Evolutionary conservation across 1,140 invertebrate species (phyloP).

Genomic region (Tetragnatha versicolor): DNA sequence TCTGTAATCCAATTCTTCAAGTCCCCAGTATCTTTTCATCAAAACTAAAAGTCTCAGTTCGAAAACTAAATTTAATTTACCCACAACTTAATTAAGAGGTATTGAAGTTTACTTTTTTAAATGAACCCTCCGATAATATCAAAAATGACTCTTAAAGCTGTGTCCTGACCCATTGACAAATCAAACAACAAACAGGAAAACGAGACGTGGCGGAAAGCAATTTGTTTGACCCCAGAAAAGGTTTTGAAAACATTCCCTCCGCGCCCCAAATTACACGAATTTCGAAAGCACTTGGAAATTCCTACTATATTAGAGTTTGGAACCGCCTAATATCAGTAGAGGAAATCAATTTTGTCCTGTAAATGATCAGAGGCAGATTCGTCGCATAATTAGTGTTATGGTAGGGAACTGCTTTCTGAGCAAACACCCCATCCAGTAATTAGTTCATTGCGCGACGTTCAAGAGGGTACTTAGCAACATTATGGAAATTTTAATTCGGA

Average conservation of each 20-base stretch:
- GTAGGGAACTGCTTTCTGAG: constrained; percentile 14
- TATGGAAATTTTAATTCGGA: constrained; percentile 25
- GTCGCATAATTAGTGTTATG: constrained; percentile 1
- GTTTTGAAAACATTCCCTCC: background rate
- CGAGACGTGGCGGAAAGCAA: too few species aligned
- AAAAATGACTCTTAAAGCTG: too few species aligned
- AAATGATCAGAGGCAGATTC: constrained; percentile 17
- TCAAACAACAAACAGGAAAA: too few species aligned
- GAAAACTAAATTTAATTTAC: too few species aligned
- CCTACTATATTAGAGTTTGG: constrained; percentile 1
- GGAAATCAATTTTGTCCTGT: constrained; percentile 19
- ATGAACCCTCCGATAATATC: too few species aligned
- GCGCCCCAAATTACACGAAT: background rate
- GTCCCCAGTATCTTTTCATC: too few species aligned
- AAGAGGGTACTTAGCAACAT: constrained; percentile 25
- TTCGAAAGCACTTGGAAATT: constrained; percentile 9
- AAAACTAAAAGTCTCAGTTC: too few species aligned
- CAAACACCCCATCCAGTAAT: constrained; percentile 22
- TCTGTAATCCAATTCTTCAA: too few species aligned
- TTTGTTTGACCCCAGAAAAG: background rate
- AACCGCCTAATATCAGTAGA: background rate
- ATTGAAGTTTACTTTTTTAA: too few species aligned
- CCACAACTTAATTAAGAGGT: too few species aligned
- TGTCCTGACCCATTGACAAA: too few species aligned
- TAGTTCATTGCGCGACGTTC: constrained; percentile 16